Evolutionary conservation across 2,113 vertebrate species (phyloP).

Genomic region (Amphilophus citrinellus): DNA sequence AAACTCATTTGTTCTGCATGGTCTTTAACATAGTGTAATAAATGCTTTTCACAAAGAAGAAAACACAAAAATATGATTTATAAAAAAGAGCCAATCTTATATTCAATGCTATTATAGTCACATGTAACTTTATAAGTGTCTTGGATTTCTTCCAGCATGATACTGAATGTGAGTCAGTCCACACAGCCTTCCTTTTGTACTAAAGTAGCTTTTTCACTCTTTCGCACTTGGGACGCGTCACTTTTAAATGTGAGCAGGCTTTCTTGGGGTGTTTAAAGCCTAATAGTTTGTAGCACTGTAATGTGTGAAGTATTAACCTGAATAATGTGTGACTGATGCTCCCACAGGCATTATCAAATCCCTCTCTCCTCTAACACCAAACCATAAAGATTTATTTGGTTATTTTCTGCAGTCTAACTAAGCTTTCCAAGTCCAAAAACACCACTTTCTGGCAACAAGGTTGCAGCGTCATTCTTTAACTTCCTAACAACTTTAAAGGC

Average conservation of each 20-base stretch:
- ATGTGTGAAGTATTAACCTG: not conserved
- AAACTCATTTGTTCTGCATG: not conserved
- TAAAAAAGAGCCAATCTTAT: not conserved
- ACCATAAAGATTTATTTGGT: not conserved
- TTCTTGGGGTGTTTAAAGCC: slow-evolving; percentile 11
- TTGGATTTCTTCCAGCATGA: not conserved
- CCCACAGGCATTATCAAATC: not conserved
- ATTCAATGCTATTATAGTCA: not conserved
- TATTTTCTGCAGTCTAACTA: not conserved
- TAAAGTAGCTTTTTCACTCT: not conserved
- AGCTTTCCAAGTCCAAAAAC: not conserved
- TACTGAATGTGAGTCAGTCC: not conserved
- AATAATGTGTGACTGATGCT: slow-evolving; percentile 6
- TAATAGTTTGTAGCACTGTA: slow-evolving; percentile 21
- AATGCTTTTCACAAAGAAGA: not conserved
- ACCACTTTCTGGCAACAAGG: not conserved
- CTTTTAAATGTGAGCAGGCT: slow-evolving; percentile 15
- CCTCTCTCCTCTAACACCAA: not conserved
- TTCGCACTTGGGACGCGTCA: not conserved
- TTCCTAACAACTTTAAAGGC: not conserved
- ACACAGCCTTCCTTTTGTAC: not conserved
- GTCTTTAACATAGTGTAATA: not conserved
- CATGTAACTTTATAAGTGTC: not conserved
- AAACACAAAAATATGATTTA: not conserved
- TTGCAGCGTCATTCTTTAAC: not conserved